These are phyloP conservation scores for Pollenia amentaria DNA, from an alignment of 2,888 invertebrate genomes.

Conservation along the genomic window DNA sequence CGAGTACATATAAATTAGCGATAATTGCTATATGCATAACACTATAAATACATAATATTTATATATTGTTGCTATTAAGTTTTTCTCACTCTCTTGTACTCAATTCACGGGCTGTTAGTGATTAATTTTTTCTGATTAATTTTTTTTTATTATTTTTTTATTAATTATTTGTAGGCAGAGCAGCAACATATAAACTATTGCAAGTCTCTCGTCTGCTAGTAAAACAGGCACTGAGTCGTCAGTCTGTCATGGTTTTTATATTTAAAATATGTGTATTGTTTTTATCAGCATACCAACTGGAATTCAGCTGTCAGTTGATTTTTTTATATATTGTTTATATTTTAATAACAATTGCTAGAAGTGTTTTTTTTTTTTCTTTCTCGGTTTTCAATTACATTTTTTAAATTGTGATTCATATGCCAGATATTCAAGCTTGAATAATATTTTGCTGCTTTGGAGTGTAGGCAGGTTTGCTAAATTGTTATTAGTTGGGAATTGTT, in stretches of 20 bases:
- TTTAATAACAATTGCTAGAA: conserved; percentile 30
- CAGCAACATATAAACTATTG: conserved; percentile 16
- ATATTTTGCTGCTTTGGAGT: neutral
- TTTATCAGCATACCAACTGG: conserved; percentile 4
- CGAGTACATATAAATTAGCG: neutral
- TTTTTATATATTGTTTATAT: conserved; percentile 28
- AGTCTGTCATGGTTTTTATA: conserved; percentile 10
- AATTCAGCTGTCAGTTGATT: conserved; percentile 33
- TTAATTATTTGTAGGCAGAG: conserved; percentile 25
- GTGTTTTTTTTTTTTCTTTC: conserved; percentile 34
- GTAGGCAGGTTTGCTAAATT: neutral
- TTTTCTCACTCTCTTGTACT: neutral
- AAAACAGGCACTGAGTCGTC: neutral
- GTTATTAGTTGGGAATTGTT: neutral
- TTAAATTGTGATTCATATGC: conserved; percentile 52
- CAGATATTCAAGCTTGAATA: conserved; percentile 34
- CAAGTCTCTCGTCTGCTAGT: conserved; percentile 17
- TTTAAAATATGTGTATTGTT: conserved; percentile 11
- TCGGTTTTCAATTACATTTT: conserved; percentile 37
- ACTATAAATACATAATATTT: conserved; percentile 7
- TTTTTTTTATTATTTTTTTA: neutral
- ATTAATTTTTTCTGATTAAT: conserved; percentile 15
- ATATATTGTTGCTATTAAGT: neutral
- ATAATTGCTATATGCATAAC: conserved; percentile 28
- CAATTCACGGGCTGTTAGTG: conserved; percentile 19